These are phyloP conservation scores for Meriones psammophilus DNA, from an alignment of 2,797 vertebrate genomes.

Conservation along the genomic window DNA sequence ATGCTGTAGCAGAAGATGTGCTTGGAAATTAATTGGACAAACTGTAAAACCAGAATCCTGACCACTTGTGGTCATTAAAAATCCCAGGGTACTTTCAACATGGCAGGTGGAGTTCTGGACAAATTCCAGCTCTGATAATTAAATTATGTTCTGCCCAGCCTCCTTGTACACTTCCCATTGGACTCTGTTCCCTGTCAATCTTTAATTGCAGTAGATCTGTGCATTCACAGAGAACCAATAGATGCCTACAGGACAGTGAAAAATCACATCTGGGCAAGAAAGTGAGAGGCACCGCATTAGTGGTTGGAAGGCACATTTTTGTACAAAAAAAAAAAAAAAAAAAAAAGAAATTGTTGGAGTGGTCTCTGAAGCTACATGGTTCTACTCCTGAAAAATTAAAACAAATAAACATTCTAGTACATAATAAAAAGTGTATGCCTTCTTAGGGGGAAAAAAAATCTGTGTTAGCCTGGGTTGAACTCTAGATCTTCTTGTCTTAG, in stretches of 20 bases:
- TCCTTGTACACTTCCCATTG: slow-evolving; percentile 21
- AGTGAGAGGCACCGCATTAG: not conserved
- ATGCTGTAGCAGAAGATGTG: slow-evolving; percentile 66
- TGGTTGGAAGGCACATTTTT: not conserved
- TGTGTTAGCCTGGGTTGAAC: not conserved
- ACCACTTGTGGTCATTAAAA: slow-evolving; percentile 78
- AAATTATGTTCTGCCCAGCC: slow-evolving; percentile 75
- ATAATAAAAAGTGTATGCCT: slow-evolving; percentile 19
- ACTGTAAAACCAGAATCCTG: slow-evolving; percentile 74
- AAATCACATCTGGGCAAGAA: not conserved
- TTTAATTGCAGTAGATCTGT: slow-evolving; percentile 38
- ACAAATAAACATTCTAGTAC: slow-evolving; percentile 53
- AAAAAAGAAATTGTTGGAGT: not conserved
- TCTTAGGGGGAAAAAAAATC: not conserved
- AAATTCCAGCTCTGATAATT: slow-evolving; percentile 74
- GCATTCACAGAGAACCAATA: not conserved
- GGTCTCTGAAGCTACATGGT: not conserved
- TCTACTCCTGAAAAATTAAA: slow-evolving; percentile 41
- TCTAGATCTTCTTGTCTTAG: not conserved
- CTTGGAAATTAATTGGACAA: slow-evolving; percentile 75
- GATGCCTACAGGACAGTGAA: not conserved
- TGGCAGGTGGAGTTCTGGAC: slow-evolving; percentile 65
- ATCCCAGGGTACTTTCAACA: slow-evolving; percentile 74
- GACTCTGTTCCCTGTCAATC: slow-evolving; percentile 55
- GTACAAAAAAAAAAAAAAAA: not conserved